Base-by-base conservation (phyloP, 1,140 invertebrate genomes). In the Laupala kohalensis region DNA sequence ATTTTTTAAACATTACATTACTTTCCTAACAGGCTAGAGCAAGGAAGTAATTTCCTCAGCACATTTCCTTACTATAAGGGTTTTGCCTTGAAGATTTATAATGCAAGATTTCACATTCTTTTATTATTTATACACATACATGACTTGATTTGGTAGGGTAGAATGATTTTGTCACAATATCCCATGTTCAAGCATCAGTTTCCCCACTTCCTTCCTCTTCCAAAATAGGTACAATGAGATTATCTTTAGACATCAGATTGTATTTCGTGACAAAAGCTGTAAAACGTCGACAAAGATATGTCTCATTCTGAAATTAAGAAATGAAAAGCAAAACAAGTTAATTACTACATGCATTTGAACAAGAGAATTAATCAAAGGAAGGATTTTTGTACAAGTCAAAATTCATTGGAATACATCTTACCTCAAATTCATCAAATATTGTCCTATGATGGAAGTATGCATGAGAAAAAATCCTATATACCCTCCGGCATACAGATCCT, bases 401-500 rank as follows among this genome's bases (percentile, higher is more conserved):
- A n/a, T n/a, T n/a, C n/a, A n/a, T n/a, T n/a, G n/a, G n/a, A 27
- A 69, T 9, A 19, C 13, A 69, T 74, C 77, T 80, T 78, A 88
- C 88, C 82, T 99, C 97, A 86, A 99, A 99, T 77, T 95, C 92
- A 84, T 99, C 96, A 85, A 99, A 99, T 79, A 99, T 92, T 74
- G 88, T 86, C 77, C 93, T 86, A 82, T 99, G 98, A 84, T 99
- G 97, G 80, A 96, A 99, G 81, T 97, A 99, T 27, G 98, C 97
- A 84, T 99, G 98, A 29, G 97, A 99, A 82, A 99, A 99, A 78
- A 99, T 99, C 84, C 98, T 88, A 80, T 99, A 99, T 1, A 99
- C 96, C 78, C 98, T 87, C 76, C 98, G 87, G 82, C 97, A 99
- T 5, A 99, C 96, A 25, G 97, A 99, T 73, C 97, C 97, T 74